Base-by-base conservation (phyloP, 2,888 invertebrate species). In the Drosophila paranaensis region DNA sequence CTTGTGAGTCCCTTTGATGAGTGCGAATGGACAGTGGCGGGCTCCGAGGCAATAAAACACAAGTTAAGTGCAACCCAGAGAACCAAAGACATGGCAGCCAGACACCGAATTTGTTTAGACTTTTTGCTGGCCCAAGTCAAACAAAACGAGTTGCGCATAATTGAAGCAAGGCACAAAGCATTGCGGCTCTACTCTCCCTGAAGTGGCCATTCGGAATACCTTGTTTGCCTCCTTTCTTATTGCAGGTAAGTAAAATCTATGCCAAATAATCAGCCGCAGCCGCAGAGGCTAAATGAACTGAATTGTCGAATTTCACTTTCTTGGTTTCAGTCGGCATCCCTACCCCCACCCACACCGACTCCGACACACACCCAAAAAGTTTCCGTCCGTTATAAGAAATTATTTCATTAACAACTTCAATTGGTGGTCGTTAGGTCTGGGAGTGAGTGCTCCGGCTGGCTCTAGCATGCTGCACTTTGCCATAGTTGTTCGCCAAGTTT, bases 351-450 rank as follows among this genome's bases (percentile, higher is more conserved):
- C 11, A 43, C 43, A 43, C 5, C 10, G n/a, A n/a, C n/a, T n/a
- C 30, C 5, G 45, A 58, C 45, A 53, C 33, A 60, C 40, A 33
- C 30, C 42, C 40, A 45, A 55, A 77, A 79, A 77, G 54, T 88
- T 85, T 71, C 51, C 68, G 54, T 45, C 65, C 65, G 69, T 67
- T 75, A 70, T 70, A 84, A 74, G 88, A 84, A 85, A 85, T 85
- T 87, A 89, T 85, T 85, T 85, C 85, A 85, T 85, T 85, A 88
- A 88, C 84, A 87, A 85, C 89, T 83, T 77, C 84, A 85, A 89
- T 85, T 87, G 80, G 70, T 50, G 70, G 88, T 83, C 77, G 75
- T 77, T 85, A 66, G 74, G 50, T 60, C 53, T 54, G 82, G 48
- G 71, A 33, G 33, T 2, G 27, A 27, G 27, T 27, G 27, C 27